phyloP scores from a whole-genome alignment of 2,888 invertebrate genomes.

The Rotaria macrura region DNA sequence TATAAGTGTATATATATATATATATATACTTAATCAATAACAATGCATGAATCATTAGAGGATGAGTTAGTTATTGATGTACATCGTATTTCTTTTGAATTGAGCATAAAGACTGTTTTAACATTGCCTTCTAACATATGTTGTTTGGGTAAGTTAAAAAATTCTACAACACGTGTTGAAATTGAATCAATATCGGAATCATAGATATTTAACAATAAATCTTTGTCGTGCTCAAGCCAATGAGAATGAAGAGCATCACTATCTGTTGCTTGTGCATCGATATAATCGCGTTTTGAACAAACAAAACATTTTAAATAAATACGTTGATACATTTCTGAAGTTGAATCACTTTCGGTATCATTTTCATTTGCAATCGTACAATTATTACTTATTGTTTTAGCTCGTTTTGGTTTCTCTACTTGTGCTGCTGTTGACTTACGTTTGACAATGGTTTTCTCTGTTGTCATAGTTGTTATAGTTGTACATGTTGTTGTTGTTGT shows the following conservation, averaged over 20 bases:
- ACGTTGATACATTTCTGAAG: background rate
- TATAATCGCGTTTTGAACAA: background rate
- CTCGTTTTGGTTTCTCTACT: background rate
- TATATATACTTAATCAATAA: background rate
- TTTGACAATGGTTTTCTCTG: background rate
- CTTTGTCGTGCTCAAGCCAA: background rate
- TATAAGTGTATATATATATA: background rate
- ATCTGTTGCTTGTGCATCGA: background rate
- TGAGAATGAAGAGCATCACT: conserved; percentile 1
- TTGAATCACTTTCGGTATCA: background rate
- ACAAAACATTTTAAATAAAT: conserved; percentile 5
- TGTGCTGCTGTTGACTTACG: background rate
- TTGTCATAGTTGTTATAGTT: background rate
- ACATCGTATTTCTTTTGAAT: background rate
- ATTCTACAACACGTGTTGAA: background rate
- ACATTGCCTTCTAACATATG: background rate
- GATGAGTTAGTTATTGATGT: background rate
- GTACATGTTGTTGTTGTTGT: background rate
- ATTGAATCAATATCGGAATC: background rate
- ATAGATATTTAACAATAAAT: background rate
- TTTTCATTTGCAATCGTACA: background rate
- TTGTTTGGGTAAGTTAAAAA: background rate
- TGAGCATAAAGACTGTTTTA: background rate
- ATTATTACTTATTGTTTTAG: background rate
- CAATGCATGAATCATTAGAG: background rate